Evolutionary conservation across 2,113 vertebrate genomes (phyloP), one percentile per base, ranked within the genome.

Genomic region (Pangasianodon hypophthalmus): DNA sequence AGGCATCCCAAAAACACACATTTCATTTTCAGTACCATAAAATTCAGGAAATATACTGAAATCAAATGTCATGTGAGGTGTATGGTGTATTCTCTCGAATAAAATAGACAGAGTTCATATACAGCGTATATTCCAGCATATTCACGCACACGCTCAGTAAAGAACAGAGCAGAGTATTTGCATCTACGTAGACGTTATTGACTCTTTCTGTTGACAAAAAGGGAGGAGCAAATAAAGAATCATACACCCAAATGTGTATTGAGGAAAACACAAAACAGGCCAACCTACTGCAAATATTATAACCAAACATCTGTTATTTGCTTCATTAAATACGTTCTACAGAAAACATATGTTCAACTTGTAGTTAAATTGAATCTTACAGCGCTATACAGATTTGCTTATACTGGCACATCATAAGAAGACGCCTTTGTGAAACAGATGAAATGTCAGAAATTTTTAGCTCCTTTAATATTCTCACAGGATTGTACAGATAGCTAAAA

Each of bases 401-500:
- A 80, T 18, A 84, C 14, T 1, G 69, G 37, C 79, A 89, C 52
- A 80, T 84, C 71, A 87, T 87, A n/a, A 89, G 75, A 87, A 71
- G 37, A 73, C 24, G 41, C 56, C 26, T 41, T 89, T 80, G 69
- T 73, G 58, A 52, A 89, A 89, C 29, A 67, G 60, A 88, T 85
- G 71, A 46, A 62, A 87, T 41, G 46, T 82, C 60, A 62, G 56
- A 1, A 54, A 91, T 21, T 84, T 77, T 92, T 91, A 0, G 24
- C 91, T 89, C 89, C 93, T 92, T 91, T 29, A 37, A 80, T 77
- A 46, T 82, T n/a, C 67, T 87, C 86, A 37, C 75, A 80, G 83
- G 86, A 80, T 89, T 52, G 64, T 85, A 32, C 41, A 0, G n/a
- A 85, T 62, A 82, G 52, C 90, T 80, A 90, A 81, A 91, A 37